Evolutionary conservation across 1,140 invertebrate species (phyloP), one percentile per base, ranked within the genome.

Genomic region (Helicoverpa armigera): DNA sequence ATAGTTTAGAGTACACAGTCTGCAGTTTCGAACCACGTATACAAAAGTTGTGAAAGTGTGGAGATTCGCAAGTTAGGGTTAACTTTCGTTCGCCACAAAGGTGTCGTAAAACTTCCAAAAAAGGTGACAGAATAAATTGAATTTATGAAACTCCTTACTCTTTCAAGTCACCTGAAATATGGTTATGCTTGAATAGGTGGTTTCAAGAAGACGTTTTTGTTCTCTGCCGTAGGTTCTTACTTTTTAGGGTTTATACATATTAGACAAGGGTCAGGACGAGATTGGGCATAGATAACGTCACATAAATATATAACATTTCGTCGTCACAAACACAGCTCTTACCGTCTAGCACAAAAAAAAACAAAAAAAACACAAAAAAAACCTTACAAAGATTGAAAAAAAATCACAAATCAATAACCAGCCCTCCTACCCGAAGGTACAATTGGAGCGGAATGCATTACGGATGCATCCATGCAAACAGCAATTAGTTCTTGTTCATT

Each of bases 401-500:
- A 54, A n/a, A n/a, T 54, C n/a, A n/a, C 53, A 54, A 54, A 54
- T 54, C 13, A n/a, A 23, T 58, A 10, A 23, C 5, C 10, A 43
- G 18, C 14, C 31, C 65, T 18, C 10, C 43, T 1, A 0, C 12
- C 58, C 13, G 35, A 43, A 43, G 54, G 50, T 29, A 23, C 56
- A 74, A 63, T 51, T 54, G 54, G 50, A 80, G 79, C 58, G 67
- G 51, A 81, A 76, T 58, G 18, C 65, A 81, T 76, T 75, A 60
- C 43, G 14, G 18, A 76, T 76, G 73, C 56, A 76, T 76, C 48
- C 73, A 76, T 76, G 73, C 73, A 76, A 76, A 76, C 63, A 63
- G 10, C 56, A 76, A 76, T 76, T 76, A 76, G 56, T 76, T 76
- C 56, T 63, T 76, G 73, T 63, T 76, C 73, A 76, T 76, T 61